Base-by-base conservation (phyloP, 2,888 invertebrate species). In the Unio delphinus region DNA sequence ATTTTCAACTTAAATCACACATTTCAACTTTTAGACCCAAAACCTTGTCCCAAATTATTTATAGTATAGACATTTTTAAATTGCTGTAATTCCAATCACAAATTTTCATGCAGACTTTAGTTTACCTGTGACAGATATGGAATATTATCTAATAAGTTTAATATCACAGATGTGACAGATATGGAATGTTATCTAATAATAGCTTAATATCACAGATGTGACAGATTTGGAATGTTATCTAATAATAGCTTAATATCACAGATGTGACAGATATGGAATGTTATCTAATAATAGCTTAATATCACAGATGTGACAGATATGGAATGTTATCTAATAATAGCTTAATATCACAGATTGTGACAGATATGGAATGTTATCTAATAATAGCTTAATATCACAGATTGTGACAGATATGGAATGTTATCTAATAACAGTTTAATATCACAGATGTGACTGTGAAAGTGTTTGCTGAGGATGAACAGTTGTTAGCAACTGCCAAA, bases 381-480 rank as follows among this genome's bases (percentile, higher is more conserved):
- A 59, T 20, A 23, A 59, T 26, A 17, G 11, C 2, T 59, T 59
- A n/a, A n/a, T 59, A 8, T 59, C 3, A 11, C 76, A 89, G 89
- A 87, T 57, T 23, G 0, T 23, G 23, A 45, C 11, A 45, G 11
- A 57, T 65, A 55, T 65, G 65, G 15, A 23, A 18, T 17, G 23
- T 23, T 59, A 11, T n/a, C 23, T n/a, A 59, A 59, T 20, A 23
- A 59, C 15, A 17, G 11, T 18, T 59, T 59, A n/a, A n/a, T 59
- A 8, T 59, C 3, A 11, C 76, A 89, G 89, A 87, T 57, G 87
- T 87, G 66, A 80, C 75, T 56, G 86, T 89, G 20, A 79, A 76
- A 17, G 78, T 89, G 30, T 75, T 84, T 28, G 81, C 88, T 5
- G 90, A 90, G 74, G 87, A 87, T 72, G 87, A 83, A 8, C 79